A percentile compares a stretch with the other conserved stretches of the same genome.
Conservation (phyloP, 2,797 vertebrate genomes). For the Iguana delicatissima region DNA sequence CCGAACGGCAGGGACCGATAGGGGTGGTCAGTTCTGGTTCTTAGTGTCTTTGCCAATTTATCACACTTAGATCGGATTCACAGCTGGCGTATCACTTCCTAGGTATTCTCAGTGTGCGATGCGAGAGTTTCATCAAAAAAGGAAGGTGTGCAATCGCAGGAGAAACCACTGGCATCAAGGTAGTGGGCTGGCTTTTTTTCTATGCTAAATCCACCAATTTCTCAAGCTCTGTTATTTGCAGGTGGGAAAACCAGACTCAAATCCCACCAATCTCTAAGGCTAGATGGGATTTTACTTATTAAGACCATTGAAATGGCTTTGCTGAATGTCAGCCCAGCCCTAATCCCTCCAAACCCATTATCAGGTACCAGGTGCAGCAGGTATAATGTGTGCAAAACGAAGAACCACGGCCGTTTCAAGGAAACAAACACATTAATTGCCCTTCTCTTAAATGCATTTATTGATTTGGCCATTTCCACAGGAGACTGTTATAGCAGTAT, state of each 20-base stretch:
- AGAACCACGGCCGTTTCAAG: not conserved
- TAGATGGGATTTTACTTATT: not conserved
- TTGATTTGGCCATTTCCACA: not conserved
- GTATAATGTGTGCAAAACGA: not conserved
- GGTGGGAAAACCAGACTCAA: not conserved
- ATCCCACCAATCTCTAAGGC: not conserved
- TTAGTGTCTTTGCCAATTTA: slow-evolving; percentile 19
- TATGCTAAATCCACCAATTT: too few relatives aligned
- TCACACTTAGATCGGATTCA: not conserved
- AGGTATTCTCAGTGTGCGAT: not conserved
- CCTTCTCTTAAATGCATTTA: not conserved
- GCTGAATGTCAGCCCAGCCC: not conserved
- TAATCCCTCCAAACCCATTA: too few relatives aligned
- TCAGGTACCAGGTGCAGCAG: not conserved
- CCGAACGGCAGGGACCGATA: not conserved
- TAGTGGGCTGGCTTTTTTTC: not conserved
- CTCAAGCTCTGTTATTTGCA: not conserved
- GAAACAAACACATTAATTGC: not conserved
- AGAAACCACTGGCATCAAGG: not conserved
- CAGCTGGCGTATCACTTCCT: not conserved
- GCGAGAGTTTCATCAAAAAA: not conserved
- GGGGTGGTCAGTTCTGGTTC: slow-evolving; percentile 27
- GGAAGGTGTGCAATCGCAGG: not conserved
- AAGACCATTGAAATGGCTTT: not conserved
- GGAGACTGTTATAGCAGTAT: too few relatives aligned